These are phyloP conservation scores for Borostomias antarcticus DNA, from an alignment of 2,797 vertebrate genomes.

Conservation along the genomic window DNA sequence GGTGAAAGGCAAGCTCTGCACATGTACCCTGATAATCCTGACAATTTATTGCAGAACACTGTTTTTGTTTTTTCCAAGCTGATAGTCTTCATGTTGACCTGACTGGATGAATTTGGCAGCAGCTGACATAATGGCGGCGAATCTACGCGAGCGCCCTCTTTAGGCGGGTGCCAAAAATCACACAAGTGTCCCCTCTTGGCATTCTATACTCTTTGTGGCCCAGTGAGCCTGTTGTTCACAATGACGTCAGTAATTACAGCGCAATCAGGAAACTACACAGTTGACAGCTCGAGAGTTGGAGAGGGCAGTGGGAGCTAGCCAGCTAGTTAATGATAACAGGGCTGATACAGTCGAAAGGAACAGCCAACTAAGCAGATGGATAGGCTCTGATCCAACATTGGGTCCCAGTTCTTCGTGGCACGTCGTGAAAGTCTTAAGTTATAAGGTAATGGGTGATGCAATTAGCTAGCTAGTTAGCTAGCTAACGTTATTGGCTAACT, in stretches of 20 bases:
- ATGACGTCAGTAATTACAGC: conserved; percentile 1
- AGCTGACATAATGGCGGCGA: too few relatives aligned
- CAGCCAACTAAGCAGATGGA: neutral
- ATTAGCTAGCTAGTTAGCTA: neutral
- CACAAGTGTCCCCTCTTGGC: too few relatives aligned
- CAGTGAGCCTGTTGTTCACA: neutral
- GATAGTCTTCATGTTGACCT: too few relatives aligned
- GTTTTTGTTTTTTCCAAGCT: too few relatives aligned
- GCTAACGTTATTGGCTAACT: neutral
- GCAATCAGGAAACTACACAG: neutral
- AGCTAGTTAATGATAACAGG: neutral
- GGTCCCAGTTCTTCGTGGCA: conserved; percentile 4
- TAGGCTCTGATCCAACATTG: conserved; percentile 2
- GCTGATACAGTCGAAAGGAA: neutral
- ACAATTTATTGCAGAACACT: too few relatives aligned
- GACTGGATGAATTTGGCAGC: too few relatives aligned
- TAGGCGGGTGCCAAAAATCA: too few relatives aligned
- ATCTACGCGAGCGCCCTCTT: too few relatives aligned
- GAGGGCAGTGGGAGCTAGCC: neutral
- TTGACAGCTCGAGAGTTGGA: neutral
- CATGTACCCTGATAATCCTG: too few relatives aligned
- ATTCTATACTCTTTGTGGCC: neutral
- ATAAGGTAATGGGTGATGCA: neutral
- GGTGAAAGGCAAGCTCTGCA: too few relatives aligned
- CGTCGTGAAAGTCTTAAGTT: neutral